Percentiles rank a stretch among this genome's conserved stretches.
These are phyloP conservation scores for Chascanopsetta lugubris DNA, from an alignment of 2,113 vertebrate species.

Conservation along the genomic window DNA sequence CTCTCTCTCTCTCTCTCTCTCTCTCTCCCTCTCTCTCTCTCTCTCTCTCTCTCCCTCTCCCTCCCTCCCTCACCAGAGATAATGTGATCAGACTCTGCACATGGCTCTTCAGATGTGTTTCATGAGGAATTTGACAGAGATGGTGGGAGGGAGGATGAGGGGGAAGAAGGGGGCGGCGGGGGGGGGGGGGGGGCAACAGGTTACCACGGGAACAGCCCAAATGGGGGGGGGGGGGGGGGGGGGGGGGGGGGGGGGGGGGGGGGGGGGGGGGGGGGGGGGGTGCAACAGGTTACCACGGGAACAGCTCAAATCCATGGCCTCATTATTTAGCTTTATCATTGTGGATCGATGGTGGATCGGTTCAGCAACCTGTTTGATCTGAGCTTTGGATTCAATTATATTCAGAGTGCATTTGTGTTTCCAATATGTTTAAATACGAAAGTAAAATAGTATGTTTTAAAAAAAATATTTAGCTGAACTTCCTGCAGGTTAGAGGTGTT, in stretches of 20 bases:
- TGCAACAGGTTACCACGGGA: constrained; percentile 64
- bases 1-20: constrained; percentile 57
- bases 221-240: constrained; percentile 54
- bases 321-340: constrained; percentile 58
- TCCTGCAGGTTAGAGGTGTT: not conserved
- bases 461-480: constrained; percentile 16
- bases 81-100: constrained; percentile 78
- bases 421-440: too few relatives aligned
- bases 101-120: constrained; percentile 79
- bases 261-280: constrained; percentile 36
- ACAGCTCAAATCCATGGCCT: constrained; percentile 53
- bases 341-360: constrained; percentile 16
- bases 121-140: constrained; percentile 78
- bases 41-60: constrained; percentile 53
- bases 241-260: constrained; percentile 39
- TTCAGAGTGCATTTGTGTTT: not conserved
- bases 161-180: constrained; percentile 32
- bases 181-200: constrained; percentile 56
- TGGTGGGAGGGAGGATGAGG: constrained; percentile 54
- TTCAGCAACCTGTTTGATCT: constrained; percentile 10
- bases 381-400: not conserved
- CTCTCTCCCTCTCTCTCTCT: constrained; percentile 67
- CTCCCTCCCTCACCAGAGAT: constrained; percentile 73
- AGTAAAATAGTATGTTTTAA: too few relatives aligned
- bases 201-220: constrained; percentile 61